These are phyloP conservation scores for Tetrapedia diversipes DNA, from an alignment of 2,888 invertebrate species.

Conservation along the genomic window DNA sequence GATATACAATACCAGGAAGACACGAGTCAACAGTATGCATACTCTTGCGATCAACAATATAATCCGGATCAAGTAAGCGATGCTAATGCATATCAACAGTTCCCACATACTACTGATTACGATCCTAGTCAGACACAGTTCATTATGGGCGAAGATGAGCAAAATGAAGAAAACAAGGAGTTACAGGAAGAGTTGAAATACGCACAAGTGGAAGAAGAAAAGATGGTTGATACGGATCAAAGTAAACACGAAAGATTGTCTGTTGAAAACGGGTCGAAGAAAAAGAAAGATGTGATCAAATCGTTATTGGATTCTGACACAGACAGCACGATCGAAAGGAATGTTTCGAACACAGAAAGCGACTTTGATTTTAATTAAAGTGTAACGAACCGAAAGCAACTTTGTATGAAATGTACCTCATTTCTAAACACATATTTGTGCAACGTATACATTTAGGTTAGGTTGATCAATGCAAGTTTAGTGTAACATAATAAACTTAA, in stretches of 20 bases:
- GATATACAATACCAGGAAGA: conserved; percentile 56
- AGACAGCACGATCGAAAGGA: conserved; percentile 79
- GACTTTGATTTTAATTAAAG: conserved; percentile 80
- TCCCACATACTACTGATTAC: conserved; percentile 45
- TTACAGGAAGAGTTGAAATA: conserved; percentile 9
- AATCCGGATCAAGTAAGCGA: conserved; percentile 50
- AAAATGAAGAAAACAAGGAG: conserved; percentile 14
- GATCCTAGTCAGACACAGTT: conserved; percentile 41
- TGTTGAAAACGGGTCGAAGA: conserved; percentile 57
- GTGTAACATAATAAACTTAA: conserved; percentile 39
- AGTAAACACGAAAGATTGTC: conserved; percentile 21
- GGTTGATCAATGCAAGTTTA: conserved; percentile 31
- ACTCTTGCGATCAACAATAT: conserved; percentile 43
- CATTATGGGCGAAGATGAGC: conserved; percentile 35
- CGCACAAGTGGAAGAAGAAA: conserved; percentile 9
- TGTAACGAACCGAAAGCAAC: not conserved
- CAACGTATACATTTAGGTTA: not conserved
- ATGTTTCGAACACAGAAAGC: conserved; percentile 79
- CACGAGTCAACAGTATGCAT: conserved; percentile 48
- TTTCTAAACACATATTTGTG: conserved; percentile 10
- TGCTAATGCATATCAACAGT: conserved; percentile 56
- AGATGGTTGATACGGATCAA: not conserved
- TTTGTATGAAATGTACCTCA: not conserved
- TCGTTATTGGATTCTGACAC: conserved; percentile 79
- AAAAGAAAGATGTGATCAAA: conserved; percentile 75